Percentiles rank a stretch among this genome's conserved stretches.
Conservation (phyloP, 2,797 vertebrate genomes). For the Chelon auratus region DNA sequence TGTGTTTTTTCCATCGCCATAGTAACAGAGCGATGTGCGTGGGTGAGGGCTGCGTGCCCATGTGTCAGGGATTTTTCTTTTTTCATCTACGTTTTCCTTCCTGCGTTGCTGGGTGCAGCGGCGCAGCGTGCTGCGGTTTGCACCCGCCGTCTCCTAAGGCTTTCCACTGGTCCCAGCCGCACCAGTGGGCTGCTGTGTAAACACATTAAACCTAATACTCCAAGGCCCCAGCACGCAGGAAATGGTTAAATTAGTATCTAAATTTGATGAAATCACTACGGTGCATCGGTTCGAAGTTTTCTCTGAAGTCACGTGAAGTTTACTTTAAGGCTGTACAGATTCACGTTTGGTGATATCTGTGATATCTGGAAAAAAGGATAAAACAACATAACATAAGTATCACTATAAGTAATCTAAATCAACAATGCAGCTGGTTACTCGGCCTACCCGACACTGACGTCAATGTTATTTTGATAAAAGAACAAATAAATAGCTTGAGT, state of each 20-base stretch:
- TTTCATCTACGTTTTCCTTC: slow-evolving; percentile 48
- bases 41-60: slow-evolving; percentile 61
- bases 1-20: slow-evolving; percentile 56
- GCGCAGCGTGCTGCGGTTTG: slow-evolving; percentile 37
- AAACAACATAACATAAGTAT: too few relatives aligned
- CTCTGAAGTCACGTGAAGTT: too few relatives aligned
- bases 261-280: background rate
- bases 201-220: slow-evolving; percentile 17
- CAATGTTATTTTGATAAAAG: too few relatives aligned
- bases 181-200: slow-evolving; percentile 23
- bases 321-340: too few relatives aligned
- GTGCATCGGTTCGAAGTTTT: too few relatives aligned
- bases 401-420: too few relatives aligned
- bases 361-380: too few relatives aligned
- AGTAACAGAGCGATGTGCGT: slow-evolving; percentile 61
- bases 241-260: background rate
- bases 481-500: too few relatives aligned
- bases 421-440: too few relatives aligned
- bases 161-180: slow-evolving; percentile 38
- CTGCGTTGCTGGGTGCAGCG: slow-evolving; percentile 56
- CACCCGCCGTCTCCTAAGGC: slow-evolving; percentile 18
- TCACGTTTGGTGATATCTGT: too few relatives aligned
- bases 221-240: background rate
- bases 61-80: slow-evolving; percentile 48
- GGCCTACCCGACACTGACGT: too few relatives aligned